A percentile compares a stretch with the other conserved stretches of the same genome.
Conservation (phyloP, 2,888 invertebrate genomes). For the Anorthoa munda region DNA sequence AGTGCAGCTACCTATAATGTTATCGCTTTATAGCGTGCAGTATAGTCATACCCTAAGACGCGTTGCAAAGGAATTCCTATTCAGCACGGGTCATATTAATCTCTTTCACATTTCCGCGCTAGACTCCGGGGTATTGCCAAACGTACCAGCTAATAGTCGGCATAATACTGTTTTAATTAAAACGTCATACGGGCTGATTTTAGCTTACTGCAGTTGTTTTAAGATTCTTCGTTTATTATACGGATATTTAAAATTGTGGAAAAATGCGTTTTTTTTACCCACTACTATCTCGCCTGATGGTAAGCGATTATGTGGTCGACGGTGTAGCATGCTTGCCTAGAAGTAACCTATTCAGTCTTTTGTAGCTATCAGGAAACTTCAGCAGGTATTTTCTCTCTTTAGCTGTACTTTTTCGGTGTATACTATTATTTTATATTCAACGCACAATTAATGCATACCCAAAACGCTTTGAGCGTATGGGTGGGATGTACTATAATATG, state of each 20-base stretch:
- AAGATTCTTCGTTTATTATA: slow-evolving; percentile 4
- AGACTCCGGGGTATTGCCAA: slow-evolving; percentile 77
- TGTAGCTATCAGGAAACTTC: no score
- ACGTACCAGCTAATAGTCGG: slow-evolving; percentile 81
- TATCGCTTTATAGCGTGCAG: slow-evolving; percentile 52
- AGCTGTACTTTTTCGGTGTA: no score
- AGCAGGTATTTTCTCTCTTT: no score
- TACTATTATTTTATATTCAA: no score
- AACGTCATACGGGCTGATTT: slow-evolving; percentile 71
- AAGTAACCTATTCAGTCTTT: no score
- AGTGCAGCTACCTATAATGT: neutral
- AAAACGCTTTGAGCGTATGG: no score
- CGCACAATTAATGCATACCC: no score
- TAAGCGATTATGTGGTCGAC: no score
- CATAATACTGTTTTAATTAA: slow-evolving; percentile 83
- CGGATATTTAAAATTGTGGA: neutral
- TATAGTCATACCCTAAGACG: slow-evolving; percentile 65
- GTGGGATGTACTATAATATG: no score
- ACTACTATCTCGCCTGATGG: no score
- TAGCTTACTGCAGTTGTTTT: slow-evolving; percentile 40
- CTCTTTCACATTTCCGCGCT: slow-evolving; percentile 84
- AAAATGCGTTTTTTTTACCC: neutral
- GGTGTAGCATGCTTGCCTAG: no score
- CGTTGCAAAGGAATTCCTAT: slow-evolving; percentile 84
- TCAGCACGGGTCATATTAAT: slow-evolving; percentile 84